Evolutionary conservation across 2,797 vertebrate genomes (phyloP).

Genomic region (Heterohyrax brucei): DNA sequence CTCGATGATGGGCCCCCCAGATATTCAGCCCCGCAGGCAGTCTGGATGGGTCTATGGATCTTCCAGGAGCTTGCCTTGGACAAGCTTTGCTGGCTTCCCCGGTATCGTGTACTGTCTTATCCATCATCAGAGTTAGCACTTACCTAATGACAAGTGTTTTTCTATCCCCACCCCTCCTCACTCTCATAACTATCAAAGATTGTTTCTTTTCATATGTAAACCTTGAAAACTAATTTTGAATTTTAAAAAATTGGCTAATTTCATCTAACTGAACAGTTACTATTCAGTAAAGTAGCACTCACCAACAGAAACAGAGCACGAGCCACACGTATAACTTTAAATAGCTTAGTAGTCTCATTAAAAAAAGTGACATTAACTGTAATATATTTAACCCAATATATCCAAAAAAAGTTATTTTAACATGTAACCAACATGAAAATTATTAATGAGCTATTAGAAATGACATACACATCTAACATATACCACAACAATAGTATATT

Average conservation of each 20-base stretch:
- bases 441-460: conserved; percentile 22
- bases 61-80: too few species aligned
- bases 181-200: too few species aligned
- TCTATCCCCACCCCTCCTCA: too few species aligned
- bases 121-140: too few species aligned
- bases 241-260: conserved; percentile 47
- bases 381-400: conserved; percentile 51
- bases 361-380: conserved; percentile 40
- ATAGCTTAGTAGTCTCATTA: neutral
- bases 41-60: too few species aligned
- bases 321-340: neutral
- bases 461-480: conserved; percentile 1
- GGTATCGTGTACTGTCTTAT: too few species aligned
- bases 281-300: neutral
- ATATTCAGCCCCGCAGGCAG: too few species aligned
- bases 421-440: conserved; percentile 22
- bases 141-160: too few species aligned
- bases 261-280: conserved; percentile 1
- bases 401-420: conserved; percentile 53
- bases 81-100: too few species aligned
- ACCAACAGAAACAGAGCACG: neutral
- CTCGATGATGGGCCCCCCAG: too few species aligned
- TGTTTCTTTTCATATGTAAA: too few species aligned
- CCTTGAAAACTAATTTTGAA: conserved; percentile 11
- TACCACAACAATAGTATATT: neutral